These are phyloP conservation scores for Hyposoter dolosus DNA, from an alignment of 2,888 invertebrate species.

Conservation along the genomic window DNA sequence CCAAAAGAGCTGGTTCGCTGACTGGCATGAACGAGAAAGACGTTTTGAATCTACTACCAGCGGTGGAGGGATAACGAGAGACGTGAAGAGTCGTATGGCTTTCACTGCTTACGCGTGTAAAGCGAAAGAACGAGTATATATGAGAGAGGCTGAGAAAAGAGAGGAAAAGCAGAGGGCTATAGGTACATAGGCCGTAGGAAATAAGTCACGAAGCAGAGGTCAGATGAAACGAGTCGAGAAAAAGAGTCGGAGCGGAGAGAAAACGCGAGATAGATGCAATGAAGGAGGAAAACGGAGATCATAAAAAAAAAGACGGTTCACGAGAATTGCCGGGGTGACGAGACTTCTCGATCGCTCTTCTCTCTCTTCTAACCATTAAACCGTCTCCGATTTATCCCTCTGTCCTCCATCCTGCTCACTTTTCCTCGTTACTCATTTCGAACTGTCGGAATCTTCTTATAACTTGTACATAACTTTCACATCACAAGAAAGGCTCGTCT, in stretches of 20 bases:
- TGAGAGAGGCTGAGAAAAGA: conserved; percentile 4
- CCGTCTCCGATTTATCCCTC: conserved; percentile 58
- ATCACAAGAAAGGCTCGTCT: neutral
- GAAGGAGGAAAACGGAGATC: conserved; percentile 15
- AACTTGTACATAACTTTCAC: neutral
- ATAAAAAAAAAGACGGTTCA: conserved; percentile 49
- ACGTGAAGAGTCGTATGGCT: conserved; percentile 39
- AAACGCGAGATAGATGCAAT: conserved; percentile 26
- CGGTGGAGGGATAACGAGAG: conserved; percentile 42
- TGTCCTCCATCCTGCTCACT: conserved; percentile 32
- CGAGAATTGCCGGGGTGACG: conserved; percentile 44
- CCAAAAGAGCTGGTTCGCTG: conserved; percentile 55
- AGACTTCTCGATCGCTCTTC: conserved; percentile 45
- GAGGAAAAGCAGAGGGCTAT: conserved; percentile 45
- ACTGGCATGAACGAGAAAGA: conserved; percentile 48
- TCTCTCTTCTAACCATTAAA: conserved; percentile 47
- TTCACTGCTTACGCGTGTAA: conserved; percentile 48
- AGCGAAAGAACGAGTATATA: conserved; percentile 33
- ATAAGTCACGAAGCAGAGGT: conserved; percentile 74
- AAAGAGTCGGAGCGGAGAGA: conserved; percentile 32
- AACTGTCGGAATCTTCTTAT: conserved; percentile 37
- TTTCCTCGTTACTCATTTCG: conserved; percentile 43
- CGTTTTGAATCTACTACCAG: neutral
- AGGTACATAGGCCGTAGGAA: conserved; percentile 58
- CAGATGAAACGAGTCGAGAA: conserved; percentile 59